phyloP scores from a whole-genome alignment of 2,113 vertebrate genomes.

The Elanoides forficatus region DNA sequence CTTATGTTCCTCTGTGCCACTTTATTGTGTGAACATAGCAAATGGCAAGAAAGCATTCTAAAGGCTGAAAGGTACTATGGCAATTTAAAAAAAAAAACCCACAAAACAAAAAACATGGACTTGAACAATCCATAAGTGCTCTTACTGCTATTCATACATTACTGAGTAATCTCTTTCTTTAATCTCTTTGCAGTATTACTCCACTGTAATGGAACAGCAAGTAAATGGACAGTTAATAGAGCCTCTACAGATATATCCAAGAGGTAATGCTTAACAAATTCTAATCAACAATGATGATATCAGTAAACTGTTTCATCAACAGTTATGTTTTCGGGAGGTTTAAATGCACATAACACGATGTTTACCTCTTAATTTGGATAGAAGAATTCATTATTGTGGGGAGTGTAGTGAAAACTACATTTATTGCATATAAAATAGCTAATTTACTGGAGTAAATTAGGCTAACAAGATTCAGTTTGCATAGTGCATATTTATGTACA shows the following conservation, averaged over 20 bases:
- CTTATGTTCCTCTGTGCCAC: fast-evolving
- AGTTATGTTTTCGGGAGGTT: slow-evolving; percentile 64
- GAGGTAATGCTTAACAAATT: slow-evolving; percentile 77
- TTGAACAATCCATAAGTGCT: neutral
- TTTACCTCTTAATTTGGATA: slow-evolving; percentile 63
- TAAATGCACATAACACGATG: slow-evolving; percentile 55
- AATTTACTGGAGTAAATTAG: slow-evolving; percentile 72
- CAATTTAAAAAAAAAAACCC: neutral
- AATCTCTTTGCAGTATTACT: slow-evolving; percentile 88
- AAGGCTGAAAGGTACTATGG: neutral
- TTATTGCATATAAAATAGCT: slow-evolving; percentile 68
- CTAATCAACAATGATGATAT: slow-evolving; percentile 59
- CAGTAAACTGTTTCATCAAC: slow-evolving; percentile 54
- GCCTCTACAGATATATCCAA: slow-evolving; percentile 96
- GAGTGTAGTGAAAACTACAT: slow-evolving; percentile 50
- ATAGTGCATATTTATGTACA: slow-evolving; percentile 43
- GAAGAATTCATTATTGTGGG: slow-evolving; percentile 50
- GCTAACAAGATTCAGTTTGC: slow-evolving; percentile 68
- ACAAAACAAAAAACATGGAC: neutral
- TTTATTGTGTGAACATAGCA: neutral
- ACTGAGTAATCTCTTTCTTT: slow-evolving; percentile 58
- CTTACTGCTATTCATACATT: slow-evolving; percentile 5
- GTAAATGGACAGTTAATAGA: slow-evolving; percentile 92
- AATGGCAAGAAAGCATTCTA: neutral
- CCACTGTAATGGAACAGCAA: slow-evolving; percentile 93